phyloP scores from a whole-genome alignment of 2,888 invertebrate species.

The Metacarcinus magister region DNA sequence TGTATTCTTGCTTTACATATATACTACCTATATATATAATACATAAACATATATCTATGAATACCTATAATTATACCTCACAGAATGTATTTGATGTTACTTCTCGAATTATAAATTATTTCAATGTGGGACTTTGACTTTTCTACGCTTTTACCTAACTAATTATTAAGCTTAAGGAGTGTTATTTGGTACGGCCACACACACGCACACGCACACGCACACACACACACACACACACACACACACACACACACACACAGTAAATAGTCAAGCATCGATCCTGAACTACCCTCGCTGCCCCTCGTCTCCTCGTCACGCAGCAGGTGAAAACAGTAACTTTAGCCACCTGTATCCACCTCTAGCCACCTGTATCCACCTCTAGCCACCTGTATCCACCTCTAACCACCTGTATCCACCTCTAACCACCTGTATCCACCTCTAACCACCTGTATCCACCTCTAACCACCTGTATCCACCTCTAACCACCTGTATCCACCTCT shows the following conservation, averaged over 20 bases:
- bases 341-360: neutral
- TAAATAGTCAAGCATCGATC: neutral
- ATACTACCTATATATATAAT: neutral
- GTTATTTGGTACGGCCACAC: neutral
- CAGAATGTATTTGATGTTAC: constrained; percentile 40
- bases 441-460: neutral
- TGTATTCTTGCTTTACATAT: neutral
- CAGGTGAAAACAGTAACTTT: neutral
- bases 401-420: neutral
- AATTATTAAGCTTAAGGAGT: neutral
- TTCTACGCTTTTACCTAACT: neutral
- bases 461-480: neutral
- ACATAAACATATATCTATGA: neutral
- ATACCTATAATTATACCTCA: neutral
- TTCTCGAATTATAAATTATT: constrained; percentile 45
- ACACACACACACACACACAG: constrained; percentile 23
- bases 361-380: neutral
- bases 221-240: constrained; percentile 23
- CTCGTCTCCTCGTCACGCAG: neutral
- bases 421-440: neutral
- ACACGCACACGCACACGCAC: neutral
- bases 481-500: neutral
- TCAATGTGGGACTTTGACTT: neutral
- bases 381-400: neutral
- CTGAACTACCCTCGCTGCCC: neutral